A percentile compares a stretch with the other conserved stretches of the same genome.
These are phyloP conservation scores for Brachionus sp. DNA, from an alignment of 1,140 invertebrate genomes.

Conservation along the genomic window DNA sequence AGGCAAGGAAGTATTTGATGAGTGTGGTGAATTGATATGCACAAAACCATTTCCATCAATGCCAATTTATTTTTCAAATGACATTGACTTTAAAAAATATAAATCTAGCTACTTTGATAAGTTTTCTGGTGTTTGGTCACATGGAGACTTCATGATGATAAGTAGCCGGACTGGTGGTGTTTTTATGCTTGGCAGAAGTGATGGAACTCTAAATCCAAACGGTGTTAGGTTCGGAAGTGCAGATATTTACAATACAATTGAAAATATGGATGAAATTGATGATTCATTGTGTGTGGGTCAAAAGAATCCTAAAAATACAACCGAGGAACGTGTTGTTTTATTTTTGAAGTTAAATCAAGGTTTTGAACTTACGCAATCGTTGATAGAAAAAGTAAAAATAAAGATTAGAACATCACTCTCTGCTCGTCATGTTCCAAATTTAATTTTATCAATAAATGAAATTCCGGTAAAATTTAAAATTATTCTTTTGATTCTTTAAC, in stretches of 20 bases:
- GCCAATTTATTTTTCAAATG: slow-evolving; percentile 65
- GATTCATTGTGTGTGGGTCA: slow-evolving; percentile 65
- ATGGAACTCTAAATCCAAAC: slow-evolving; percentile 67
- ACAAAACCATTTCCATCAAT: slow-evolving; percentile 65
- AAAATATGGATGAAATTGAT: slow-evolving; percentile 60
- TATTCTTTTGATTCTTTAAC: neutral
- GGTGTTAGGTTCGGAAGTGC: slow-evolving; percentile 67
- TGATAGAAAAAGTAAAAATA: slow-evolving; percentile 56
- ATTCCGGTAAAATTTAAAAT: slow-evolving; percentile 60
- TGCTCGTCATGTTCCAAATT: slow-evolving; percentile 62
- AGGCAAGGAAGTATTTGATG: slow-evolving; percentile 59
- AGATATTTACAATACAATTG: slow-evolving; percentile 66
- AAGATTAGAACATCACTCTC: slow-evolving; percentile 61
- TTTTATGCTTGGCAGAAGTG: slow-evolving; percentile 64
- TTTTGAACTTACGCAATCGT: slow-evolving; percentile 54
- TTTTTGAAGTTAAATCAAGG: slow-evolving; percentile 62
- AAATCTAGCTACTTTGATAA: slow-evolving; percentile 65
- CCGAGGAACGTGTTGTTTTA: slow-evolving; percentile 64
- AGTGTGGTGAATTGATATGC: slow-evolving; percentile 65
- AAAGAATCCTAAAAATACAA: slow-evolving; percentile 48
- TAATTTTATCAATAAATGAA: slow-evolving; percentile 61
- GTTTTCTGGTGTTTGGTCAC: slow-evolving; percentile 62
- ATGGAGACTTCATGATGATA: slow-evolving; percentile 65
- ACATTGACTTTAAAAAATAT: slow-evolving; percentile 62
- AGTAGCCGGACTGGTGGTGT: slow-evolving; percentile 63